These are phyloP conservation scores for Diarsia dahlii DNA, from an alignment of 2,888 invertebrate genomes.

Conservation along the genomic window DNA sequence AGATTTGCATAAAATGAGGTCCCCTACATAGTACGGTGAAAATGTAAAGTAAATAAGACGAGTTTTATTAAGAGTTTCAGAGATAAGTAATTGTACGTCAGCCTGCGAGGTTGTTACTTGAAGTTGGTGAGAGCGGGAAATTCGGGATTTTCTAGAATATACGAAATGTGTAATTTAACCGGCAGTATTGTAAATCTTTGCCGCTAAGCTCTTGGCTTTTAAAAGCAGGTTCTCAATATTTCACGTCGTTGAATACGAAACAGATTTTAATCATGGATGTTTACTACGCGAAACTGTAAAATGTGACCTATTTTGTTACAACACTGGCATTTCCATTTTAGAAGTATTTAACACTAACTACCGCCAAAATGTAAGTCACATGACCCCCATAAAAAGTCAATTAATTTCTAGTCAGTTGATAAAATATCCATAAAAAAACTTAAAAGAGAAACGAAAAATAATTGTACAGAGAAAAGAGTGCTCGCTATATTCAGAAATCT, in stretches of 20 bases:
- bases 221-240: slow-evolving; percentile 38
- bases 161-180: slow-evolving; percentile 43
- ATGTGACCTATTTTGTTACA: slow-evolving; percentile 5
- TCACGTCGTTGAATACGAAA: slow-evolving; percentile 28
- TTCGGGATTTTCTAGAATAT: slow-evolving; percentile 43
- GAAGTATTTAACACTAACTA: background rate
- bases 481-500: slow-evolving; percentile 48
- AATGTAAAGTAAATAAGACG: slow-evolving; percentile 65
- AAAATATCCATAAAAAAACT: slow-evolving; percentile 30
- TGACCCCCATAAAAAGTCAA: background rate
- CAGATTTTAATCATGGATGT: slow-evolving; percentile 49
- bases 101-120: slow-evolving; percentile 33
- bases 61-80: slow-evolving; percentile 56
- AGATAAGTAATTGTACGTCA: slow-evolving; percentile 63
- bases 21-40: slow-evolving; percentile 69
- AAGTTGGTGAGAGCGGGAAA: slow-evolving; percentile 32
- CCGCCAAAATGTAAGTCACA: background rate
- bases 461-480: slow-evolving; percentile 30
- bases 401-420: slow-evolving; percentile 14
- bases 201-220: slow-evolving; percentile 48
- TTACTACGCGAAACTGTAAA: slow-evolving; percentile 10
- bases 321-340: background rate
- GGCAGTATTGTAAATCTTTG: slow-evolving; percentile 39
- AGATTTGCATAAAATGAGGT: slow-evolving; percentile 83
- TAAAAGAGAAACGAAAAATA: slow-evolving; percentile 23